Base-by-base conservation (phyloP, 2,797 vertebrate species). In the Discoglossus pictus region DNA sequence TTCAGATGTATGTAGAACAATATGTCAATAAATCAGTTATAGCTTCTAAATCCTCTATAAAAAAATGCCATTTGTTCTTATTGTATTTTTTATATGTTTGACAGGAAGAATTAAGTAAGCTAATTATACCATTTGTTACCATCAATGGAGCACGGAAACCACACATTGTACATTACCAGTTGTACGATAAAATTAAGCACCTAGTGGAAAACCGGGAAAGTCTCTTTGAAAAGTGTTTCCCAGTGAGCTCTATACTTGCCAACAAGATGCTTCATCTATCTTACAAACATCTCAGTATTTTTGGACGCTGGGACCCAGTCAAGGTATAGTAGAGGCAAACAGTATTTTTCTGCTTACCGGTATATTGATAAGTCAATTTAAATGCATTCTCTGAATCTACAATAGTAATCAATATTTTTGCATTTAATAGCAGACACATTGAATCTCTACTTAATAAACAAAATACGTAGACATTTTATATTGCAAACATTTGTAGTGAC, bases 261-360 rank as follows among this genome's bases (percentile, higher is more conserved):
- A 79, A 86, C 13, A 94, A 87, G 79, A 88, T 99, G 80, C 78
- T 98, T 6, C 2, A 43, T 50, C 84, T 76, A 31, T 92, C 90
- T 13, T 96, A 93, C 61, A 98, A 94, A 82, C 79, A 84, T 46
- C 79, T 82, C 73, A 98, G 97, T 75, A 78, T 87, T 35, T 98
- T 97, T 40, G 92, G 96, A 40, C 91, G 82, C 64, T 91, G 86
- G 90, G 97, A 99, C 81, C 95, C 94, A 20, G 46, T 99, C 51
- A 90, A 89, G 92, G 97, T 98, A 83, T 84, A 63, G 39, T 78
- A 65, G n/a, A n/a, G n/a, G n/a, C n/a, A n/a, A n/a, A n/a, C n/a
- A n/a, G n/a, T n/a, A 52, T 63, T 34, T 4, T 4, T 8, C 27
- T 31, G 27, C 8, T 31, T 4, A 31, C 4, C 27, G 27, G n/a